Percentiles rank a stretch among this genome's conserved stretches.
phyloP scores from a whole-genome alignment of 2,888 invertebrate genomes.

The Laothoe populi region DNA sequence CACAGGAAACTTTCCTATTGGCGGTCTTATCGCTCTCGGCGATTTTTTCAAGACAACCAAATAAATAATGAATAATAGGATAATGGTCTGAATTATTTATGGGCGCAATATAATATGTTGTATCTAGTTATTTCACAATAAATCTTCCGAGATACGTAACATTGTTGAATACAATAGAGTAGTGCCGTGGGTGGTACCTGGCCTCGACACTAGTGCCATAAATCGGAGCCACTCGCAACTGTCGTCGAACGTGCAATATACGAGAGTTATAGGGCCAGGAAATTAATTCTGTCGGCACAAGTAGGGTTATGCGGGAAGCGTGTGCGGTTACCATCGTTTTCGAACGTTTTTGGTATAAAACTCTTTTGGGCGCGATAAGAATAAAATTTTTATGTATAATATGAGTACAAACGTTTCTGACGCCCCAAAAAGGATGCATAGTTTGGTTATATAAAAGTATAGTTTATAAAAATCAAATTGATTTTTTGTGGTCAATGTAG shows the following conservation, averaged over 20 bases:
- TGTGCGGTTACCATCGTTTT: slow-evolving; percentile 46
- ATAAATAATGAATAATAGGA: neutral
- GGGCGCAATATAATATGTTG: neutral
- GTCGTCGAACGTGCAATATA: slow-evolving; percentile 81
- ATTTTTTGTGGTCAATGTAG: no score
- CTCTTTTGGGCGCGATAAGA: no score
- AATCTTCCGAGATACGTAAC: slow-evolving; percentile 2
- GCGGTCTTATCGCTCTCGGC: no score
- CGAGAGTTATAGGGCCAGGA: slow-evolving; percentile 82
- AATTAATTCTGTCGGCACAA: slow-evolving; percentile 82
- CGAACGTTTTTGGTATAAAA: neutral
- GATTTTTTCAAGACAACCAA: neutral
- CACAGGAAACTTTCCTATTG: no score
- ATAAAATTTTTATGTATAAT: no score
- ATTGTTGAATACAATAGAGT: slow-evolving; percentile 33
- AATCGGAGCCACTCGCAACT: slow-evolving; percentile 75
- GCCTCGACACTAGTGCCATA: slow-evolving; percentile 70
- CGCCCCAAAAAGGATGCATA: no score
- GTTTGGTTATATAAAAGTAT: no score
- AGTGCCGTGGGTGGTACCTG: slow-evolving; percentile 57
- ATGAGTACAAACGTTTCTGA: no score
- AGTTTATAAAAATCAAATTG: no score
- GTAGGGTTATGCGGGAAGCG: slow-evolving; percentile 69
- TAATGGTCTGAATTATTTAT: neutral
- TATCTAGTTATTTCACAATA: neutral